These are phyloP conservation scores for Melospiza georgiana DNA, from an alignment of 2,113 vertebrate genomes.

Conservation along the genomic window DNA sequence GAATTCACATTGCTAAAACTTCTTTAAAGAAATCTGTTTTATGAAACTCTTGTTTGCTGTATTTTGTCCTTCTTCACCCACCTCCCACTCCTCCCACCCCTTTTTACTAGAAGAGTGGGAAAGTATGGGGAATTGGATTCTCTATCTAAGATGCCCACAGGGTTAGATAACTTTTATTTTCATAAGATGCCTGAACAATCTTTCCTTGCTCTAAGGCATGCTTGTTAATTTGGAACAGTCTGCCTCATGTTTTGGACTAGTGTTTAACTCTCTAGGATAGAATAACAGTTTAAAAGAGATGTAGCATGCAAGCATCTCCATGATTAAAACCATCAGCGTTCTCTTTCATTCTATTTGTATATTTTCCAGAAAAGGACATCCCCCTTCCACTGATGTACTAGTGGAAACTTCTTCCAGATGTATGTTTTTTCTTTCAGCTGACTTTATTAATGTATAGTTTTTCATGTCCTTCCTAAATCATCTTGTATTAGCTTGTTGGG, in stretches of 20 bases:
- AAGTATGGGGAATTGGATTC: background rate
- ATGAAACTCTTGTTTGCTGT: background rate
- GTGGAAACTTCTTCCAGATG: background rate
- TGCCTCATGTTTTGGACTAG: background rate
- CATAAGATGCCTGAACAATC: background rate
- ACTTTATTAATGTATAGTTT: background rate
- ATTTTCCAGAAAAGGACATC: background rate
- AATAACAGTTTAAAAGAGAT: background rate
- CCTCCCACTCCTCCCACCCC: background rate
- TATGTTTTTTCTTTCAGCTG: background rate
- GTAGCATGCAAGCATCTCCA: background rate
- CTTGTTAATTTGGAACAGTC: background rate
- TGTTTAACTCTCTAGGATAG: background rate
- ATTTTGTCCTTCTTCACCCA: background rate
- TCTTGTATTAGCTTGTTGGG: background rate
- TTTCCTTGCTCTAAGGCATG: background rate
- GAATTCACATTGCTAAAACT: background rate
- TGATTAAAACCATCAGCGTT: background rate
- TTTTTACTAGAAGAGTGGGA: background rate
- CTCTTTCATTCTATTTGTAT: background rate
- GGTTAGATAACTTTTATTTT: slow-evolving; percentile 5
- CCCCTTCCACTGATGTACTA: background rate
- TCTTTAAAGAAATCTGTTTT: background rate
- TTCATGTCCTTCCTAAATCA: background rate
- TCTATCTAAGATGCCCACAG: background rate